These are phyloP conservation scores for Gobio gobio DNA, from an alignment of 2,113 vertebrate species.

Conservation along the genomic window DNA sequence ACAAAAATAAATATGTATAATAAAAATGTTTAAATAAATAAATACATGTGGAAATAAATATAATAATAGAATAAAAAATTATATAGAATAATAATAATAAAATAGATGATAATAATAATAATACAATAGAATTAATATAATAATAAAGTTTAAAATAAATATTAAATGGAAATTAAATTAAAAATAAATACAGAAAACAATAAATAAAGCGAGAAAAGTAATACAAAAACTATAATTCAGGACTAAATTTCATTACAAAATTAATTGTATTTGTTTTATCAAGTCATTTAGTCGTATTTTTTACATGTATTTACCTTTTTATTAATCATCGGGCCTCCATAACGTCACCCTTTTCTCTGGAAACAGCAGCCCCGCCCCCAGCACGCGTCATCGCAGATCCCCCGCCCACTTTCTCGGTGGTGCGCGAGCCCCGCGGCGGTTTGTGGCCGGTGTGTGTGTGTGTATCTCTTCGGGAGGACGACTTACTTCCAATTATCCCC, in stretches of 20 bases:
- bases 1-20: too few species aligned
- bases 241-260: background rate
- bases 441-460: constrained; percentile 46
- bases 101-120: too few species aligned
- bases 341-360: background rate
- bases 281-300: background rate
- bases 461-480: constrained; percentile 72
- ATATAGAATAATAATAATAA: too few species aligned
- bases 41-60: background rate
- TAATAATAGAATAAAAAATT: background rate
- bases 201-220: background rate
- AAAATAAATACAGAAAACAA: background rate
- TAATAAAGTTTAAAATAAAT: background rate
- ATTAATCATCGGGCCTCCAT: background rate
- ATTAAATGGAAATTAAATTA: background rate
- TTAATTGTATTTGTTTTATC: background rate
- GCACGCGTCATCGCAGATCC: background rate
- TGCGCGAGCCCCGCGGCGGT: constrained; percentile 33
- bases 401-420: constrained; percentile 35
- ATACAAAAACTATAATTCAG: background rate
- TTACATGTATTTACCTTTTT: background rate
- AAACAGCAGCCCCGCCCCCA: background rate
- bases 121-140: too few species aligned
- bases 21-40: too few species aligned
- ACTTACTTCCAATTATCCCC: constrained; percentile 68